Conservation (phyloP, 2,797 vertebrate species). For the Botia almorhae region DNA sequence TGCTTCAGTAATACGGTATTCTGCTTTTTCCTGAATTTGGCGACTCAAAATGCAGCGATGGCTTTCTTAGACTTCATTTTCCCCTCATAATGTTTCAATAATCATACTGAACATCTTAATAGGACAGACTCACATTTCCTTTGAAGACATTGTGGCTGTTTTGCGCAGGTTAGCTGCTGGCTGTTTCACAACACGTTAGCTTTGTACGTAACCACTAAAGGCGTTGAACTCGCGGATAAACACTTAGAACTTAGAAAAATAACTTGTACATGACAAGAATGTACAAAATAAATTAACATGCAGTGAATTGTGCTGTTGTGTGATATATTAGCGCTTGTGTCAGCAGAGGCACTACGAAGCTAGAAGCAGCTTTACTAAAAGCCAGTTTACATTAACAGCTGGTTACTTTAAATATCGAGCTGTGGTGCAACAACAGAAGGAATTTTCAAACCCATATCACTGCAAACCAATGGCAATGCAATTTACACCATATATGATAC, state of each 20-base stretch:
- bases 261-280: conserved; percentile 73
- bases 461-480: too few species aligned
- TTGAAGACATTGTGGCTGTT: neutral
- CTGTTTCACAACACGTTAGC: conserved; percentile 22
- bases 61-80: conserved; percentile 36
- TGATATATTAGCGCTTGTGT: conserved; percentile 72
- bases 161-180: neutral
- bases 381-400: conserved; percentile 19
- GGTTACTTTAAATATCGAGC: too few species aligned
- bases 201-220: conserved; percentile 32
- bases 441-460: too few species aligned
- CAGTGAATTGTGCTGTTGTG: conserved; percentile 72
- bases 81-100: neutral
- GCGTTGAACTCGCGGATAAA: conserved; percentile 48
- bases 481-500: too few species aligned
- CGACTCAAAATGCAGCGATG: neutral
- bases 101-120: neutral
- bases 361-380: conserved; percentile 48
- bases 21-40: conserved; percentile 6
- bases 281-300: conserved; percentile 80
- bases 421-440: too few species aligned
- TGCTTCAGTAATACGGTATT: conserved; percentile 7
- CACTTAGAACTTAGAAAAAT: conserved; percentile 75
- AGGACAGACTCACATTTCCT: neutral
- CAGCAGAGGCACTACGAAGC: conserved; percentile 64